Percentiles rank a stretch among this genome's conserved stretches.
Conservation (phyloP, 2,888 invertebrate species). For the Teleiodes luculella region DNA sequence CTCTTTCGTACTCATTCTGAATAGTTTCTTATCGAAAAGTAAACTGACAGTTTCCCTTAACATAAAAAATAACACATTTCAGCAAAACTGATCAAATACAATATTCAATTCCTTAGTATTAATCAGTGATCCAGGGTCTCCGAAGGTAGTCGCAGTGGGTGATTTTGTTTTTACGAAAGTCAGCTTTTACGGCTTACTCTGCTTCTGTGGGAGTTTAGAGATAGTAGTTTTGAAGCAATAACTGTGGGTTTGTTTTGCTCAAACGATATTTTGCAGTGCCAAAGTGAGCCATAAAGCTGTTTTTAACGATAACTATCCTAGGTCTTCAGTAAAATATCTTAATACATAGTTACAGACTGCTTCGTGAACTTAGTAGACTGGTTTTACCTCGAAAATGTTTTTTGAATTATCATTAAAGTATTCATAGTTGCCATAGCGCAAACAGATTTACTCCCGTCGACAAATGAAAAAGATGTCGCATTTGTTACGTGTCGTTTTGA, state of each 20-base stretch:
- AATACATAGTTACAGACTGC: slow-evolving; percentile 68
- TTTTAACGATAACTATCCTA: slow-evolving; percentile 54
- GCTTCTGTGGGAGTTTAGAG: slow-evolving; percentile 57
- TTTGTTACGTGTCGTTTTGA: slow-evolving; percentile 46
- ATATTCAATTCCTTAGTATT: slow-evolving; percentile 23
- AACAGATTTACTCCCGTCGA: slow-evolving; percentile 56
- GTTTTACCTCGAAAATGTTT: slow-evolving; percentile 65
- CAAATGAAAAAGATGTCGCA: slow-evolving; percentile 47
- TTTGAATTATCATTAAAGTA: slow-evolving; percentile 53
- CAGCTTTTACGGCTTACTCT: slow-evolving; percentile 76
- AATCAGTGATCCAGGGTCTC: slow-evolving; percentile 28
- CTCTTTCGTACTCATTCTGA: slow-evolving; percentile 52
- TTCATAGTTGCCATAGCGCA: slow-evolving; percentile 60
- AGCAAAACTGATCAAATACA: slow-evolving; percentile 28
- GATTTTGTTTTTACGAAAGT: slow-evolving; percentile 43
- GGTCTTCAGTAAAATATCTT: slow-evolving; percentile 71
- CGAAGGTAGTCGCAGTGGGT: slow-evolving; percentile 35
- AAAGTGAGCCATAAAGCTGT: slow-evolving; percentile 76
- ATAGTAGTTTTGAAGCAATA: slow-evolving; percentile 43
- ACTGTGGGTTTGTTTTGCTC: slow-evolving; percentile 64
- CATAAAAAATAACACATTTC: slow-evolving; percentile 22
- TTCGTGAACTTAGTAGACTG: slow-evolving; percentile 72
- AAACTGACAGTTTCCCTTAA: slow-evolving; percentile 23
- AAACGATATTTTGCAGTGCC: slow-evolving; percentile 70
- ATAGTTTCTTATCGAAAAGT: slow-evolving; percentile 41